Conservation (phyloP, 2,888 invertebrate species). For the Bombylius discolor region DNA sequence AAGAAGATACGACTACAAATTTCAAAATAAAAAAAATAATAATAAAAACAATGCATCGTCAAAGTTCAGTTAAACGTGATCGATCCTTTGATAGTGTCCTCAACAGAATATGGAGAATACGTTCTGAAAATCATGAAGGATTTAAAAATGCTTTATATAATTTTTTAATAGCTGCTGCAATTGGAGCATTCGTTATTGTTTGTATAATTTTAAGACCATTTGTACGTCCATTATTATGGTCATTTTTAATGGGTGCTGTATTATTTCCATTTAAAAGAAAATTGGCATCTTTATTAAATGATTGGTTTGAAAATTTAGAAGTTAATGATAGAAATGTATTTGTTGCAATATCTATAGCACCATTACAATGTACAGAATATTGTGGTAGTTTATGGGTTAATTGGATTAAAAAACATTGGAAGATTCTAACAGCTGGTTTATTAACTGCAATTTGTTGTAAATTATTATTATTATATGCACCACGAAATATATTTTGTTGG, state of each 20-base stretch:
- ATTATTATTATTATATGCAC: conserved; percentile 43
- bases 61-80: conserved; percentile 21
- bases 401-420: conserved; percentile 54
- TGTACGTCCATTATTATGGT: conserved; percentile 90
- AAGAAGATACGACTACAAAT: too few species aligned
- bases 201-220: conserved; percentile 83
- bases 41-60: not conserved
- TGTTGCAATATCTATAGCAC: conserved; percentile 46
- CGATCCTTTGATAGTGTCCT: conserved; percentile 35
- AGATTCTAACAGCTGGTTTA: conserved; percentile 41
- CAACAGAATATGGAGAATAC: conserved; percentile 28
- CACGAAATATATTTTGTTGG: conserved; percentile 43
- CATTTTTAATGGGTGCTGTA: conserved; percentile 88
- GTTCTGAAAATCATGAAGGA: conserved; percentile 31
- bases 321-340: conserved; percentile 53
- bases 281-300: conserved; percentile 58
- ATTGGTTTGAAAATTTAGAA: conserved; percentile 64
- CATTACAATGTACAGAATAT: conserved; percentile 61
- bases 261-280: conserved; percentile 88
- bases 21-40: too few species aligned
- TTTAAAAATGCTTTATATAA: conserved; percentile 36
- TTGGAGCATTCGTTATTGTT: conserved; percentile 43
- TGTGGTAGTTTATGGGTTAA: conserved; percentile 61
- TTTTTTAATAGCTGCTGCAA: conserved; percentile 30
- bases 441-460: conserved; percentile 27